These are phyloP conservation scores for Pangasianodon hypophthalmus DNA, from an alignment of 2,113 vertebrate species.

Conservation along the genomic window DNA sequence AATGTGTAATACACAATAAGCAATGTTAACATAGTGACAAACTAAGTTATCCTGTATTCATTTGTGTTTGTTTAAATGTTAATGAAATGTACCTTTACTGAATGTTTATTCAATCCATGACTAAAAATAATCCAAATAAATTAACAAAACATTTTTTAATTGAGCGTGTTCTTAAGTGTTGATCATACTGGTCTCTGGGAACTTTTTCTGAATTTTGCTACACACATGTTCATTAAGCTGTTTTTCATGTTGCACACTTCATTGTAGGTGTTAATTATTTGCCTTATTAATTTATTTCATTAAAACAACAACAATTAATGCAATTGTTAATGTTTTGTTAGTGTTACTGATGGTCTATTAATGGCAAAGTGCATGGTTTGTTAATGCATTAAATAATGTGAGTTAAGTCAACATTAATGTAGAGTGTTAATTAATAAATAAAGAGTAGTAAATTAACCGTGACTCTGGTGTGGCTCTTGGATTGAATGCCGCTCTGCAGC, in stretches of 20 bases:
- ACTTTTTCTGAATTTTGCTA: neutral
- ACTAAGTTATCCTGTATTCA: neutral
- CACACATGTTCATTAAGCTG: neutral
- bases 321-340: neutral
- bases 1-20: neutral
- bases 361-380: neutral
- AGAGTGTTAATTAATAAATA: neutral
- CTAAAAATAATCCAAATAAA: neutral
- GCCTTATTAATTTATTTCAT: neutral
- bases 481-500: conserved; percentile 27
- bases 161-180: neutral
- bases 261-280: neutral
- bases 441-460: neutral
- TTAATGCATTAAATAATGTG: neutral
- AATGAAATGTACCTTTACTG: neutral
- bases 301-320: neutral
- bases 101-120: neutral
- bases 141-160: neutral
- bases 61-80: neutral
- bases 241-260: neutral
- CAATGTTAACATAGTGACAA: neutral
- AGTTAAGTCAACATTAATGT: neutral
- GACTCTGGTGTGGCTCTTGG: conserved; percentile 24
- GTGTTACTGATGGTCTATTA: neutral
- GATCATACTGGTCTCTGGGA: neutral